phyloP scores from a whole-genome alignment of 2,797 vertebrate species.

The Sciurus vulgaris region DNA sequence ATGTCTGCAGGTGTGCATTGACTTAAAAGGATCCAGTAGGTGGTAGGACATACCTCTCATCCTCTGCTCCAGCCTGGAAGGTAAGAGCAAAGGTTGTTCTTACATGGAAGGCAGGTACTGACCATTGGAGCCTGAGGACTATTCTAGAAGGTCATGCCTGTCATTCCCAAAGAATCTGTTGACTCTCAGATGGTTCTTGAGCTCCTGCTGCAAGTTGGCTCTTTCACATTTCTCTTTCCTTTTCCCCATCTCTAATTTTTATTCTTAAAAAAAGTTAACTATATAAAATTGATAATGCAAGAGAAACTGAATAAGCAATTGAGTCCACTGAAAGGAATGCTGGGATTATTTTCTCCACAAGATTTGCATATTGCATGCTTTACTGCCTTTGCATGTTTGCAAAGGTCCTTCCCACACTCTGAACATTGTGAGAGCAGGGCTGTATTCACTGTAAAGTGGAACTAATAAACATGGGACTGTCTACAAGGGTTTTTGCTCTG shows the following conservation, averaged over 20 bases:
- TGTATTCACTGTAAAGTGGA: background rate
- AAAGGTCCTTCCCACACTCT: background rate
- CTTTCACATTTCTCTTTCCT: background rate
- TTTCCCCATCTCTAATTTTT: background rate
- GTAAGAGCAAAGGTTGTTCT: background rate
- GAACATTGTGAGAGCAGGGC: background rate
- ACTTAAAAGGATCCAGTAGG: background rate
- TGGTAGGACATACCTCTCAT: background rate
- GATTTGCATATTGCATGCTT: background rate
- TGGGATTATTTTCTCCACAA: too few relatives aligned
- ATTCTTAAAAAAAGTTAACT: background rate
- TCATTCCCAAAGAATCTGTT: background rate
- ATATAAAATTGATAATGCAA: too few relatives aligned
- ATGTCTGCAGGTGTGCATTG: rapidly evolving
- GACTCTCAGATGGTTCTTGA: background rate
- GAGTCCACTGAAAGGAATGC: too few relatives aligned
- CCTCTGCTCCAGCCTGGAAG: background rate
- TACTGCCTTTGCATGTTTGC: background rate
- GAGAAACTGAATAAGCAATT: background rate
- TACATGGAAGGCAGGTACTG: background rate
- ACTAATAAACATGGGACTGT: background rate
- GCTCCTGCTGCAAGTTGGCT: background rate
- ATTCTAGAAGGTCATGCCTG: background rate
- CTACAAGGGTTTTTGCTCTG: background rate
- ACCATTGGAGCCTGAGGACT: too few relatives aligned